phyloP scores from a whole-genome alignment of 2,113 vertebrate species.

The Azemiops feae region DNA sequence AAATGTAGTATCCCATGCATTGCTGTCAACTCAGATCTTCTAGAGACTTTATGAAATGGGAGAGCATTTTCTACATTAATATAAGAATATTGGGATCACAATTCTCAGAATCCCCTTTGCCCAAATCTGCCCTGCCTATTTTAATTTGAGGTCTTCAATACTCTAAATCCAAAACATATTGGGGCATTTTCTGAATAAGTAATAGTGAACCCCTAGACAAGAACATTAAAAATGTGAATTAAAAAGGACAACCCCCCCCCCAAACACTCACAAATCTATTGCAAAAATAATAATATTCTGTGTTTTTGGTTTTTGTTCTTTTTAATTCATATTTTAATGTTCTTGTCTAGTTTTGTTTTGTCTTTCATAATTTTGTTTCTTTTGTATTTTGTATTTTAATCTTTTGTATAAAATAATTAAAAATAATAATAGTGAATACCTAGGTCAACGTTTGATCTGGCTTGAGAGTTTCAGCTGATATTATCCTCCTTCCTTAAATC shows the following conservation, averaged over 20 bases:
- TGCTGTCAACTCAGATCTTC: background rate
- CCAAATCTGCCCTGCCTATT: background rate
- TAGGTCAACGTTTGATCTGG: background rate
- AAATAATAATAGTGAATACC: background rate
- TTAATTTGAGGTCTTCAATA: background rate
- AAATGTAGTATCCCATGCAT: background rate
- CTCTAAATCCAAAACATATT: background rate
- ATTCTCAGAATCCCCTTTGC: background rate
- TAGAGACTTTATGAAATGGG: background rate
- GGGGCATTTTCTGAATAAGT: background rate
- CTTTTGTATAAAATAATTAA: background rate
- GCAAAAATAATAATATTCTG: background rate
- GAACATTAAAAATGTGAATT: background rate
- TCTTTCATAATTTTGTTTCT: background rate
- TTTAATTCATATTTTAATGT: background rate
- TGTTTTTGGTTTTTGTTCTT: background rate
- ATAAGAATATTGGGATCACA: background rate
- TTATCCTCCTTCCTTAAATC: background rate
- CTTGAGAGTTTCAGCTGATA: background rate
- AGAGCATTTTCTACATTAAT: background rate
- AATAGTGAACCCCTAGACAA: background rate
- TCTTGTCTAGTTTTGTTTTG: background rate
- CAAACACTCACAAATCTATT: background rate
- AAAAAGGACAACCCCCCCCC: background rate
- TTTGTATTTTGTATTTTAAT: background rate